Evolutionary conservation across 2,888 invertebrate species (phyloP).

Genomic region (Nomada ruficornis): DNA sequence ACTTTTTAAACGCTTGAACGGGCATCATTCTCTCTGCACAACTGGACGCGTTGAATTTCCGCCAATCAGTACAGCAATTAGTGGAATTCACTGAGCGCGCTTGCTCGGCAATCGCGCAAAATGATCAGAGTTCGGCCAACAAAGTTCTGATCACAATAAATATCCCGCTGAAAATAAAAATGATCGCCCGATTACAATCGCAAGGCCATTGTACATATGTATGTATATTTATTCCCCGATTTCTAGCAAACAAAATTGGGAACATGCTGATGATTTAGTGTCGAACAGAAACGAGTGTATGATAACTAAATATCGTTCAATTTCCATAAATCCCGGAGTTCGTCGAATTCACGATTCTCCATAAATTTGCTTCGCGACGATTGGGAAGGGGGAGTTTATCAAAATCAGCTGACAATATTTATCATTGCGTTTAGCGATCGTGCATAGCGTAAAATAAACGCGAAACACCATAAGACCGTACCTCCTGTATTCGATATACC

Average conservation of each 20-base stretch:
- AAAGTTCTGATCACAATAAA: conserved; percentile 33
- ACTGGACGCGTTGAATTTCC: conserved; percentile 75
- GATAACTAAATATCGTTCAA: conserved; percentile 48
- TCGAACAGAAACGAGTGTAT: conserved; percentile 25
- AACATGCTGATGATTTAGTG: neutral
- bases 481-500: conserved; percentile 32
- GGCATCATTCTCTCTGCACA: conserved; percentile 73
- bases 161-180: conserved; percentile 19
- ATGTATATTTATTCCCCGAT: neutral
- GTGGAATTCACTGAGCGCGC: conserved; percentile 78
- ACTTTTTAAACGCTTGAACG: conserved; percentile 78
- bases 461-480: conserved; percentile 50
- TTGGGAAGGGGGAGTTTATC: conserved; percentile 17
- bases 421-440: conserved; percentile 34
- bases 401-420: conserved; percentile 53
- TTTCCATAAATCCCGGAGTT: conserved; percentile 52
- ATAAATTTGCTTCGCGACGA: conserved; percentile 28
- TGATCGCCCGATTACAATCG: neutral
- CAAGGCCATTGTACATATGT: too few species aligned
- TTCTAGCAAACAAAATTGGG: neutral
- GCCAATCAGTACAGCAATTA: conserved; percentile 80
- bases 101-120: conserved; percentile 71
- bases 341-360: conserved; percentile 24
- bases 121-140: conserved; percentile 61
- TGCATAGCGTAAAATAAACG: conserved; percentile 31